Conservation (phyloP, 2,888 invertebrate genomes). For the Hirtodrosophila histrioides region DNA sequence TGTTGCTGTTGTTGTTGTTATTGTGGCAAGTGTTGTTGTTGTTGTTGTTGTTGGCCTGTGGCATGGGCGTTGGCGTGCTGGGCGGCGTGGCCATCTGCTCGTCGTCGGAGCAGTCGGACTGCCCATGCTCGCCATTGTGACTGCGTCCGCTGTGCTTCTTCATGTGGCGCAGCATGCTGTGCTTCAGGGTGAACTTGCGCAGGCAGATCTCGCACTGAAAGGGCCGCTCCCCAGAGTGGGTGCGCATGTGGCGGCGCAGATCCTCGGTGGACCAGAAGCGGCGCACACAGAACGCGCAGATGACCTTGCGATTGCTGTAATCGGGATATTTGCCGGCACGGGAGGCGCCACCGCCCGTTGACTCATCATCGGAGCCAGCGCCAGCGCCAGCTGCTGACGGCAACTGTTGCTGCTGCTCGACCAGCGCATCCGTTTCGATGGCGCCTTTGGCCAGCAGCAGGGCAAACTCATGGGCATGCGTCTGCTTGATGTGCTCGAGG, state of each 20-base stretch:
- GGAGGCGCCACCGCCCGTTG: background rate
- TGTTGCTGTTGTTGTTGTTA: constrained; percentile 33
- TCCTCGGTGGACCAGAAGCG: constrained; percentile 98
- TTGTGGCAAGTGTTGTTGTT: constrained; percentile 44
- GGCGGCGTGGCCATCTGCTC: constrained; percentile 77
- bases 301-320: constrained; percentile 94
- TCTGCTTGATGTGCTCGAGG: constrained; percentile 91
- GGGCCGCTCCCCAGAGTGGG: constrained; percentile 95
- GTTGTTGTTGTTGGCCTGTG: constrained; percentile 3
- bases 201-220: constrained; percentile 96
- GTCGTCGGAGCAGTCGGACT: constrained; percentile 84
- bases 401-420: constrained; percentile 7
- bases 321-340: constrained; percentile 91
- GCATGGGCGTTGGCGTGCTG: constrained; percentile 39
- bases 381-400: background rate
- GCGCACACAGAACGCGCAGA: constrained; percentile 96
- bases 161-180: constrained; percentile 96
- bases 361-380: constrained; percentile 83
- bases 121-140: constrained; percentile 82
- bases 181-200: constrained; percentile 95
- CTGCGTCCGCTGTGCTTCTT: constrained; percentile 92
- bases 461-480: constrained; percentile 91
- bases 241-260: constrained; percentile 95
- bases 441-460: constrained; percentile 93
- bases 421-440: constrained; percentile 84